These are phyloP conservation scores for Tapirus indicus DNA, from an alignment of 2,797 vertebrate species.

Conservation along the genomic window DNA sequence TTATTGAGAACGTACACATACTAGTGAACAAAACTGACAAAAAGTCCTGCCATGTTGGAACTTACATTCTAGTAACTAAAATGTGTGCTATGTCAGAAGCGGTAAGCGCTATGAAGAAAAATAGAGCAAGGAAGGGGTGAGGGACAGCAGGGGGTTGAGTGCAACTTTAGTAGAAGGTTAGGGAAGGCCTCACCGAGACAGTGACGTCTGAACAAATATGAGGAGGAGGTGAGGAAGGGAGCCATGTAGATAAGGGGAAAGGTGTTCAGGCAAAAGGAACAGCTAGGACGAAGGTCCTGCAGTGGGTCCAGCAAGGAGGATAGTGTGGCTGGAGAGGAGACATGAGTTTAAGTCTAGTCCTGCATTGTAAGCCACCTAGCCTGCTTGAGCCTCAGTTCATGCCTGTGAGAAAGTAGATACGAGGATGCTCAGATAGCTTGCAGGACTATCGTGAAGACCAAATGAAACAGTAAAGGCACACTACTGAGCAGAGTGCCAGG, in stretches of 20 bases:
- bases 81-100: background rate
- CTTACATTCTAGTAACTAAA: slow-evolving; percentile 12
- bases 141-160: background rate
- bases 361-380: background rate
- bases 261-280: background rate
- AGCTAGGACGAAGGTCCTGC: background rate
- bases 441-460: background rate
- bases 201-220: background rate
- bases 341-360: background rate
- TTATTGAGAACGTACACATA: background rate
- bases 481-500: background rate
- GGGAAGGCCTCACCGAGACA: background rate
- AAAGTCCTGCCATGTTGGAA: background rate
- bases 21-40: background rate
- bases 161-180: background rate
- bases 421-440: background rate
- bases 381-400: background rate
- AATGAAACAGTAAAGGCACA: background rate
- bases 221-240: background rate
- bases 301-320: background rate
- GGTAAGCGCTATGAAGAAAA: background rate
- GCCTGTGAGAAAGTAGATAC: background rate
- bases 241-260: background rate
- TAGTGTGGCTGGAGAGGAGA: background rate
- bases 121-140: background rate